Evolutionary conservation across 2,888 invertebrate genomes (phyloP), one percentile per base, ranked within the genome.

Genomic region (Eumerus sabulonum): DNA sequence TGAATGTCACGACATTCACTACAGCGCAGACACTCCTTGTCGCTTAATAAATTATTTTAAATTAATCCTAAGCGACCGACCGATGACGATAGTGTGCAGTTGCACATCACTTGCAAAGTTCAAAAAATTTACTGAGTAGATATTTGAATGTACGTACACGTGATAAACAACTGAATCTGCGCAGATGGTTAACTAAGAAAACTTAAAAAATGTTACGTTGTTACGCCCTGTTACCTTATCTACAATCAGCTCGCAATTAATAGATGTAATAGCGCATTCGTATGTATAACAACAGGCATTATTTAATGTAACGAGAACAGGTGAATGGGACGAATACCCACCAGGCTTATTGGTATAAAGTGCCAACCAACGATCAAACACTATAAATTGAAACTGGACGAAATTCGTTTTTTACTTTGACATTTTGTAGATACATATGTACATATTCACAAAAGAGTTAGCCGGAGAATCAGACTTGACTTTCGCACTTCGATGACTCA

Each of bases 181-280:
- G 57, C 45, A 64, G 45, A 27, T 27, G 48, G 18, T 48, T 17
- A 27, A 54, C 48, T 18, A 59, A 73, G 44, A 73, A 63, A 54
- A 67, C 36, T 16, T 59, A 63, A 53, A 53, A 53, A 47, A 9
- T 59, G 59, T 63, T 73, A 73, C 68, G 67, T n/a, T 59, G 59
- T 63, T 73, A 73, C 68, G 67, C 68, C 68, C 74, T 64, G 64
- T 48, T 64, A 74, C 35, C 68, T 79, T 73, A 79, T 73, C 73
- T 73, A 13, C 35, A 27, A 74, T 70, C 68, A 64, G 64, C 68
- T 74, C 45, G 68, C 54, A 68, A 79, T 70, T 54, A 79, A 60
- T 50, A 73, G 45, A 70, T 68, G 79, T 70, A 64, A 79, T 44
- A 17, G 56, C 5, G 19, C 40, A 9, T 53, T 17, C 35, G 35